phyloP scores from a whole-genome alignment of 2,797 vertebrate genomes.

The Chelmon rostratus region DNA sequence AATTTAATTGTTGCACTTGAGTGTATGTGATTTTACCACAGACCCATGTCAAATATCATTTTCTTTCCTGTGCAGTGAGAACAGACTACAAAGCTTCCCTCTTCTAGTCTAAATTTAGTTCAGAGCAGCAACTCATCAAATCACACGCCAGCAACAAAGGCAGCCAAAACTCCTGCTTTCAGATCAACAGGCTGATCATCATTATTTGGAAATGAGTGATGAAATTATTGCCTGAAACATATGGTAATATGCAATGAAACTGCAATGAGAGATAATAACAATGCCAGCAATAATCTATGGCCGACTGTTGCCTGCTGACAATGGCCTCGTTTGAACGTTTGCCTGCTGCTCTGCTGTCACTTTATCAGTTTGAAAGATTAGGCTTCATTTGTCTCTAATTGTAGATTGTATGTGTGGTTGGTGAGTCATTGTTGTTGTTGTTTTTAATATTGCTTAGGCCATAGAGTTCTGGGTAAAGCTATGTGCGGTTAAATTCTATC shows the following conservation, averaged over 20 bases:
- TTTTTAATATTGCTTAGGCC: background rate
- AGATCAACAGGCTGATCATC: conserved; percentile 58
- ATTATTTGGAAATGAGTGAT: conserved; percentile 67
- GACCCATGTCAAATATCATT: background rate
- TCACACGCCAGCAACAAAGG: conserved; percentile 16
- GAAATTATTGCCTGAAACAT: conserved; percentile 59
- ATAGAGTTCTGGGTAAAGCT: background rate
- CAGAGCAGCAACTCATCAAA: conserved; percentile 28
- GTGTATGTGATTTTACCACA: background rate
- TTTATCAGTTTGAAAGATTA: conserved; percentile 49
- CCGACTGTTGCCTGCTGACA: conserved; percentile 36
- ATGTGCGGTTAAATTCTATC: background rate
- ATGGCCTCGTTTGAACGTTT: conserved; percentile 48
- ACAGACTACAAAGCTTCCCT: conserved; percentile 27
- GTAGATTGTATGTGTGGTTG: background rate
- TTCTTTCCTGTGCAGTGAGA: background rate
- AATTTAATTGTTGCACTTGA: conserved; percentile 9
- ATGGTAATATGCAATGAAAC: conserved; percentile 58
- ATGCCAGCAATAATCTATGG: conserved; percentile 48
- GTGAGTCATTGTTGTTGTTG: background rate
- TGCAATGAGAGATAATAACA: conserved; percentile 52
- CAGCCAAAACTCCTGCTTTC: conserved; percentile 32
- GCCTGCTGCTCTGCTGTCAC: conserved; percentile 50
- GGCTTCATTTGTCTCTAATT: conserved; percentile 25
- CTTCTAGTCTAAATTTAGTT: conserved; percentile 25